Base-by-base conservation (phyloP, 2,888 invertebrate species). In the Ditula angustiorana region DNA sequence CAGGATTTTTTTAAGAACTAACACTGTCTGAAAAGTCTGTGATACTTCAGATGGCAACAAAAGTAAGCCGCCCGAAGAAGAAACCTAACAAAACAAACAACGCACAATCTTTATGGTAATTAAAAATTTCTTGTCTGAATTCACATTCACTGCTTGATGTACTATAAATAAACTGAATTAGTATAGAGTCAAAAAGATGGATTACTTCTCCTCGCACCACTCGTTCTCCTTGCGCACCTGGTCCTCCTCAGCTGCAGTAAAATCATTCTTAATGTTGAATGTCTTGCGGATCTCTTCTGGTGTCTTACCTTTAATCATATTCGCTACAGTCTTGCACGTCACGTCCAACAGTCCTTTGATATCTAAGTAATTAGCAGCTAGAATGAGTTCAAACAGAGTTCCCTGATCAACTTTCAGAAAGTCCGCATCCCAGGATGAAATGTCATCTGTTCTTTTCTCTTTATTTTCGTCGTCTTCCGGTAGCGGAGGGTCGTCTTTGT, bases 271-370 rank as follows among this genome's bases (percentile, higher is more conserved):
- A 69, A 99, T 99, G 83, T 98, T 98, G 85, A 99, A 99, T 0
- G 98, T 98, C 85, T 98, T 98, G 8, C 99, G 95, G 69, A 99
- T 99, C 85, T 99, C 99, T 79, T 99, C 98, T 0, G 98, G 98
- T n/a, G 98, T 98, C 83, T 99, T 99, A 11, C 98, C 98, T 86
- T 99, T 99, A 76, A 99, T 99, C 99, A 99, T 99, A 84, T 99
- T 99, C 5, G 99, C 99, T 53, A 99, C 98, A 0, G 98, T 98
- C 91, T 99, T 99, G 92, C 99, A 99, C 0, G 99, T 98, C 0
- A 99, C 99, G 90, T 99, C 99, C 77, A 99, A 89, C 64, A 99
- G 93, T 0, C 99, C 98, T 83, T 98, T 97, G 71, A 99, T 99
- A 80, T 99, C 99, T 78, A 99, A 93, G 85, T 99, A 99, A 88